Percentiles rank a stretch among this genome's conserved stretches.
Conservation (phyloP, 2,113 vertebrate genomes). For the Agapornis roseicollis region DNA sequence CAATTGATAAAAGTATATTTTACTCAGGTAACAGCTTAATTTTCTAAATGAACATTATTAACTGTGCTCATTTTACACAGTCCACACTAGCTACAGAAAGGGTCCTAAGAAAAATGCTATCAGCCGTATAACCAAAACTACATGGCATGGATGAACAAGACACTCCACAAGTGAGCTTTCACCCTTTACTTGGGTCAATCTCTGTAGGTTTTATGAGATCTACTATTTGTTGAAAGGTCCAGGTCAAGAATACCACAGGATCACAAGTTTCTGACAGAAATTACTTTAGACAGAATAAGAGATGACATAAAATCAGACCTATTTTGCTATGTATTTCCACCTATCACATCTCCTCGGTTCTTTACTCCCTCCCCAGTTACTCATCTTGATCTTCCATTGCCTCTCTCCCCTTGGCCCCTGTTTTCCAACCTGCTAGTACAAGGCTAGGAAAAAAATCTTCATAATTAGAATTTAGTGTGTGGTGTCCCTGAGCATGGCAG, state of each 20-base stretch:
- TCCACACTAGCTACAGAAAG: rapidly evolving
- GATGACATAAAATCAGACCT: background rate
- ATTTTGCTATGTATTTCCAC: background rate
- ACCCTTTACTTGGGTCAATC: background rate
- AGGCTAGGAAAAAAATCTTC: background rate
- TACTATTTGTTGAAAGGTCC: background rate
- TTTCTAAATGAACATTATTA: background rate
- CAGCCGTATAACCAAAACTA: background rate
- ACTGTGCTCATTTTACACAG: background rate
- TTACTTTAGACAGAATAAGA: background rate
- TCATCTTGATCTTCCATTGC: background rate
- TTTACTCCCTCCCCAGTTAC: background rate
- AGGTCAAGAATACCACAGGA: background rate
- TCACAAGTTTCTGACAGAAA: background rate
- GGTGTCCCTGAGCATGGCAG: background rate
- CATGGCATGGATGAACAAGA: background rate
- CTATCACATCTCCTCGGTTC: background rate
- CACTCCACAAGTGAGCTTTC: background rate
- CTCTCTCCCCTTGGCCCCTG: background rate
- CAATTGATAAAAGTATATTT: background rate
- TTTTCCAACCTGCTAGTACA: background rate
- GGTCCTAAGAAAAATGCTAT: background rate
- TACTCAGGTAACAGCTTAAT: background rate
- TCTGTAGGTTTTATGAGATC: background rate
- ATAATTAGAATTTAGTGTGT: background rate